Evolutionary conservation across 2,888 invertebrate species (phyloP).

Genomic region (Phymatocera aterrima): DNA sequence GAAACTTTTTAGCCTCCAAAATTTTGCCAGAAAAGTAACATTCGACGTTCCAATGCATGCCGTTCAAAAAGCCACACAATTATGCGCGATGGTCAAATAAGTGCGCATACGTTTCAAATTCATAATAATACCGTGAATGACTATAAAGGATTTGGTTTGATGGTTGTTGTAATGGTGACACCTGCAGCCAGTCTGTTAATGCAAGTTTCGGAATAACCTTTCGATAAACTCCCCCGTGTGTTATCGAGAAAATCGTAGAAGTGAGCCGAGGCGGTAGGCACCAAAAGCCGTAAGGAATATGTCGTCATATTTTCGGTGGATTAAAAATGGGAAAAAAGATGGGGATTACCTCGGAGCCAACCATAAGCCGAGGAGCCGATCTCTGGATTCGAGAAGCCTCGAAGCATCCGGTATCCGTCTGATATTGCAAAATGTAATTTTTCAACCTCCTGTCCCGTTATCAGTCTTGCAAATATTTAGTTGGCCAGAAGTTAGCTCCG

Average conservation of each 20-base stretch:
- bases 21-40: not conserved
- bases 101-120: not conserved
- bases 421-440: slow-evolving; percentile 77
- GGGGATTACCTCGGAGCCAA: slow-evolving; percentile 76
- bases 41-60: not conserved
- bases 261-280: not conserved
- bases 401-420: slow-evolving; percentile 82
- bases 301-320: slow-evolving; percentile 85
- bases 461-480: not conserved
- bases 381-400: slow-evolving; percentile 84
- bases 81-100: slow-evolving; percentile 2
- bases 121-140: not conserved
- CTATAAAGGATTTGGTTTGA: not conserved
- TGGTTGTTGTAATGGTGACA: not conserved
- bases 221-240: not conserved
- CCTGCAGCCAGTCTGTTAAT: too few relatives aligned
- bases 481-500: not conserved
- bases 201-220: slow-evolving; percentile 7
- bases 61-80: not conserved
- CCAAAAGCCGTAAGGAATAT: slow-evolving; percentile 70
- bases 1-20: not conserved
- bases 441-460: not conserved
- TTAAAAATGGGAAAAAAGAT: slow-evolving; percentile 80
- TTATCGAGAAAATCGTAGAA: not conserved
- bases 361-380: slow-evolving; percentile 83